Evolutionary conservation across 2,888 invertebrate species (phyloP), one percentile per base, ranked within the genome.

Genomic region (Labia minor): DNA sequence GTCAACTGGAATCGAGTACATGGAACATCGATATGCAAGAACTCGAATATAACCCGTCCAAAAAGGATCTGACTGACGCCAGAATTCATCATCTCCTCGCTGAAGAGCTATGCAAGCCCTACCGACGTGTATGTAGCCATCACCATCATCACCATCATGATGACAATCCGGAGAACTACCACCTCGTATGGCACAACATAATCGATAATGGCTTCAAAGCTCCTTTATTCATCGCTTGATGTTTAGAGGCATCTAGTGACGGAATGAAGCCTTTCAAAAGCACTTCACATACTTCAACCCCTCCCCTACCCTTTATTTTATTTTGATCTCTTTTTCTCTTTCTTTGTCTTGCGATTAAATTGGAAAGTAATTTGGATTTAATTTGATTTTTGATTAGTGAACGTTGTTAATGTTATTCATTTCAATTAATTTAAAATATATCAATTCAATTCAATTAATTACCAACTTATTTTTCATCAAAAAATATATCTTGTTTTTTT

Each of bases 1-100:
- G 89, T 74, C 91, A 92, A 78, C 80, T 91, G 76, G 92, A 92
- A 77, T 84, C 88, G 1, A 90, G 90, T 70, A 88, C 88, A 0
- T 91, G 92, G 86, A 94, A 94, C 77, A 86, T 95, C 74, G 95
- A 95, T 75, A 89, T 95, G 85, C 93, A 92, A 77, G 94, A 95
- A 75, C 78, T 95, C 75, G 93, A 95, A 75, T 95, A 95, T 76
- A 92, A 90, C 81, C 93, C 93, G 65, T 91, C 92, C 67, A 89
- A 89, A 76, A 94, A 93, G 78, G 95, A 95, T 80, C 80, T 94
- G 68, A 94, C 93, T 1, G 95, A 95, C 77, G 93, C 92, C n/a
- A 89, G 87, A 77, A 92, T 95, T 72, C 95, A 95, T 78, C 95
- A 95, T 78, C 82, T 96, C 62, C 81, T 95, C 61, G 91, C 92